Base-by-base conservation (phyloP, 2,797 vertebrate species). In the Arctocebus calabarensis region DNA sequence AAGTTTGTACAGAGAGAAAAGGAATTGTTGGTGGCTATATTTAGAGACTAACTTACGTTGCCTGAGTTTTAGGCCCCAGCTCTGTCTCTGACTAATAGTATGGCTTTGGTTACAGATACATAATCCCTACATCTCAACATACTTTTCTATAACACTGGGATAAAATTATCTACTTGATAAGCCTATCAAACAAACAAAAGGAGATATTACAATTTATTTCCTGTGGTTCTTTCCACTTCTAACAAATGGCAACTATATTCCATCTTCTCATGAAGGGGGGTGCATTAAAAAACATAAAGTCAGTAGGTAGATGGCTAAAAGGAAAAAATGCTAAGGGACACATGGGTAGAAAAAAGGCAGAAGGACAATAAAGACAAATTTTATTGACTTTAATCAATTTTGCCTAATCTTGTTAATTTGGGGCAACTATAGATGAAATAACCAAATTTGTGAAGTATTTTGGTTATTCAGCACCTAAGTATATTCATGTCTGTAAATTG, bases 191-290 rank as follows among this genome's bases (percentile, higher is more conserved):
- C 45, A 84, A 23, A 77, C 9, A 40, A 57, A 86, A 89, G 20
- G 23, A 75, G 25, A 77, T 48, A 25, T 10, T 91, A 14, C 22
- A 11, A 43, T 40, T 84, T 32, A 64, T 9, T 43, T n/a, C 22
- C 0, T 20, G 23, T 14, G n/a, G 20, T 22, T 91, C n/a, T 89
- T 34, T 83, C 22, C 59, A 71, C 29, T 68, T 94, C 71, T 37
- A 74, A 93, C 37, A 66, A 84, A 40, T 48, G 88, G 37, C 40
- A 78, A 45, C 45, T n/a, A 27, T 20, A 85, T 74, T 91, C 91
- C 84, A 73, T 90, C 45, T 94, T 77, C 57, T 43, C 62, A 70
- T 88, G 86, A 55, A 86, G 29, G 13, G 10, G 27, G 34, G 92
- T 37, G 5, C 7, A 14, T 25, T 59, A 37, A 64, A 59, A 88